Evolutionary conservation across 2,797 vertebrate species (phyloP), one percentile per base, ranked within the genome.

Genomic region (Mormyrops attenuatus): DNA sequence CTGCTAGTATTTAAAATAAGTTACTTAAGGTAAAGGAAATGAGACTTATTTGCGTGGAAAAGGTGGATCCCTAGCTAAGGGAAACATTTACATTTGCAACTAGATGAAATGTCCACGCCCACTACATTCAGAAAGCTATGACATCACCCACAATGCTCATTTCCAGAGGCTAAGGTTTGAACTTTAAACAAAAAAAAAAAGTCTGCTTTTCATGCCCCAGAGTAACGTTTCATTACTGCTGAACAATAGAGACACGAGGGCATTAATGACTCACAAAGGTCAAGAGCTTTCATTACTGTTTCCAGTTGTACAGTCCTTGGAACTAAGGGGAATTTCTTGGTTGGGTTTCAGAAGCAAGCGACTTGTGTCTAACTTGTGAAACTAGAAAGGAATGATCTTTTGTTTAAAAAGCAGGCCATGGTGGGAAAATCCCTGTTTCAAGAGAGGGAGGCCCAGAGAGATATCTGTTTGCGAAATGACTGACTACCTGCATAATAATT

Each of bases 251-350:
- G 11, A 41, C 34, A 77, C 0, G 2, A 41, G 44, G 73, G 88
- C 47, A 57, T 26, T 41, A 22, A 57, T 86, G 89, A 89, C 82
- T 86, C 89, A 89, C 57, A 89, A 86, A 69, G 60, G 89, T 89
- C 60, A 89, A 2, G 22, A 20, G 22, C 66, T 89, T 73, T 89
- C 89, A 73, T 34, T 69, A 53, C 26, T 52, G 84, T 89, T 87
- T 89, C 89, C 89, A 87, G 17, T 26, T 22, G 41, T 7, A 26
- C 34, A 8, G 47, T 87, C 85, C 60, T 73, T 52, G 53, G 63
- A 22, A n/a, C 9, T 44, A 30, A 63, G n/a, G 89, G 84, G 66
- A 87, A 87, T 89, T 69, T 82, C 84, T 63, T 50, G 53, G 50
- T n/a, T 9, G 0, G 49, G 47, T 30, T 50, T 86, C 57, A 69